phyloP scores from a whole-genome alignment of 1,140 invertebrate genomes.

The Drosophila athabasca region DNA sequence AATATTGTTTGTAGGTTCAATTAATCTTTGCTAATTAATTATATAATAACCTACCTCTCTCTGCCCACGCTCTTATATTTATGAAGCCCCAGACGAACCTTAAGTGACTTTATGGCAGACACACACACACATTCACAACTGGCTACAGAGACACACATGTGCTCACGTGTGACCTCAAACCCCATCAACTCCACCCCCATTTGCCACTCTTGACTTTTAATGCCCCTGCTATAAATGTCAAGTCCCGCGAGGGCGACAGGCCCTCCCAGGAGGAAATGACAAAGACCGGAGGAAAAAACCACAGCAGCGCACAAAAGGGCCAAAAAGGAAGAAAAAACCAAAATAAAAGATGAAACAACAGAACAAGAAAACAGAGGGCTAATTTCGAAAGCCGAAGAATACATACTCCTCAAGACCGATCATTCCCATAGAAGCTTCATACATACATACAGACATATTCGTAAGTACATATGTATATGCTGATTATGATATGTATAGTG shows the following conservation, averaged over 20 bases:
- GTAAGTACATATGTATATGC: no score
- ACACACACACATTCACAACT: conserved; percentile 24
- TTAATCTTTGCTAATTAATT: not conserved
- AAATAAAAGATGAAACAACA: conserved; percentile 8
- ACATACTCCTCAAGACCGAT: no score
- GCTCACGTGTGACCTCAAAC: conserved; percentile 32
- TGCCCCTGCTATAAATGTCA: conserved; percentile 61
- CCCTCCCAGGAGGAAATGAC: conserved; percentile 35
- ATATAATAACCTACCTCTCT: conserved; percentile 11
- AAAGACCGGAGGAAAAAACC: conserved; percentile 35
- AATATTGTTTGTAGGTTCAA: no score
- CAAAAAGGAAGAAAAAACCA: conserved; percentile 36
- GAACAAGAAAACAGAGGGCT: no score
- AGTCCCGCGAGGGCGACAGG: conserved; percentile 41
- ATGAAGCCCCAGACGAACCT: conserved; percentile 22
- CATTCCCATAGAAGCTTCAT: no score
- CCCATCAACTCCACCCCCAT: conserved; percentile 39
- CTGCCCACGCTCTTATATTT: not conserved
- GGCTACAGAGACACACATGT: conserved; percentile 7
- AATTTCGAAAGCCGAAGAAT: no score
- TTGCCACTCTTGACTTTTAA: conserved; percentile 61
- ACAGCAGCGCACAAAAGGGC: conserved; percentile 35
- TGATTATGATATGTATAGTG: no score
- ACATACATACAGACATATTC: no score
- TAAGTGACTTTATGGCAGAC: conserved; percentile 39